A percentile compares a stretch with the other conserved stretches of the same genome.
These are phyloP conservation scores for Eremobia ochroleuca DNA, from an alignment of 2,888 invertebrate genomes.

Conservation along the genomic window DNA sequence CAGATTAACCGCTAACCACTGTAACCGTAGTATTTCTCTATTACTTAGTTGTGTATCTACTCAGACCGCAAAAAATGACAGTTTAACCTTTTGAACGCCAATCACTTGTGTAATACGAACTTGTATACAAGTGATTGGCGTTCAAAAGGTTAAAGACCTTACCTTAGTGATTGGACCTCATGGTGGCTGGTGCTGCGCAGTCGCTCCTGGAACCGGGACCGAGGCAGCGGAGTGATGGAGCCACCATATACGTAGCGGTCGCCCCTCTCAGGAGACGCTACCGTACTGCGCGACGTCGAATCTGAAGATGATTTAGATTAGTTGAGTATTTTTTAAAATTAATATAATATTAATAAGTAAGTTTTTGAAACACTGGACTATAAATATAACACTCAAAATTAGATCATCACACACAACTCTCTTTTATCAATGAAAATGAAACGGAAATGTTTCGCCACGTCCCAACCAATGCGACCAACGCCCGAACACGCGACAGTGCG, in stretches of 20 bases:
- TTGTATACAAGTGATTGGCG: too few relatives aligned
- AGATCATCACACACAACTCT: background rate
- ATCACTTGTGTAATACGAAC: too few relatives aligned
- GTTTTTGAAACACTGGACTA: background rate
- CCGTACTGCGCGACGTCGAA: slow-evolving; percentile 82
- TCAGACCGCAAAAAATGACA: too few relatives aligned
- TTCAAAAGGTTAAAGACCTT: too few relatives aligned
- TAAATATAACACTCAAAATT: background rate
- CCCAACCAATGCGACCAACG: background rate
- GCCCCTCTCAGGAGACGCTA: slow-evolving; percentile 81
- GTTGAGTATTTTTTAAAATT: background rate
- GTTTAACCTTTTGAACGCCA: too few relatives aligned
- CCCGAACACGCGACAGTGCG: background rate
- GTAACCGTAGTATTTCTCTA: too few relatives aligned
- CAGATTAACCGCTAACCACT: slow-evolving; percentile 1
- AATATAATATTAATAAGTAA: background rate
- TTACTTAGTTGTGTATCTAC: too few relatives aligned
- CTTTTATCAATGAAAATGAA: background rate
- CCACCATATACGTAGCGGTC: slow-evolving; percentile 90
- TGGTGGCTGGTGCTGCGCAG: slow-evolving; percentile 86
- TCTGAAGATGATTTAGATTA: slow-evolving; percentile 70
- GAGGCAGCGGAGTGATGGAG: slow-evolving; percentile 90
- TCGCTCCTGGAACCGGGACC: slow-evolving; percentile 89
- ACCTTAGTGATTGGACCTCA: slow-evolving; percentile 84
- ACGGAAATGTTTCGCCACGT: background rate